A percentile compares a stretch with the other conserved stretches of the same genome.
Conservation (phyloP, 92 coral and sea anemone genomes). For the Siderastrea radians region DNA sequence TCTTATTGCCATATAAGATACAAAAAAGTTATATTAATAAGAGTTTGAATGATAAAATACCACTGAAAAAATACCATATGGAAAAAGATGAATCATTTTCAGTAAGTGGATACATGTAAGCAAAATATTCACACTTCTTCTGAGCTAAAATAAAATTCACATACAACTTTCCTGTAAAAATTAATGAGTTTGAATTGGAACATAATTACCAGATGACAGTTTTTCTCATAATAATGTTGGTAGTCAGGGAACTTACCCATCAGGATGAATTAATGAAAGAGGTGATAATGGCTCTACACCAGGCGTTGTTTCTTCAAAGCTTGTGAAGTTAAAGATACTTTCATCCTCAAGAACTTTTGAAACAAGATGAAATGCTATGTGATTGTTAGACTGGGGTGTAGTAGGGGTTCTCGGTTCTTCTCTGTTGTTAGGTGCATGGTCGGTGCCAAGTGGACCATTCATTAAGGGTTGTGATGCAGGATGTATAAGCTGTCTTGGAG, state of each 20-base stretch:
- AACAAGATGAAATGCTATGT: conserved; percentile 95
- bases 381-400: conserved; percentile 86
- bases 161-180: too few species aligned
- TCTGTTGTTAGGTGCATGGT: conserved; percentile 17
- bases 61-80: too few species aligned
- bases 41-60: too few species aligned
- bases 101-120: too few species aligned
- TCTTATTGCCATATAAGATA: too few species aligned
- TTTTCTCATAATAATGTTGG: not conserved
- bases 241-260: conserved; percentile 32
- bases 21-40: too few species aligned
- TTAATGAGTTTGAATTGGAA: too few species aligned
- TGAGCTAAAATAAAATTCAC: too few species aligned
- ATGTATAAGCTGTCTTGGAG: conserved; percentile 4
- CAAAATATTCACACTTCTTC: too few species aligned
- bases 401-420: conserved; percentile 76
- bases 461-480: conserved; percentile 25
- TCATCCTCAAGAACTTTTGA: conserved; percentile 99
- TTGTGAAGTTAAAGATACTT: conserved; percentile 85
- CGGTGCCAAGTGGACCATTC: conserved; percentile 55
- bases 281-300: conserved; percentile 78
- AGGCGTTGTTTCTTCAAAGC: conserved; percentile 85
- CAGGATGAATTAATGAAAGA: conserved; percentile 57
- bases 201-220: too few species aligned
- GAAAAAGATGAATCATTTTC: too few species aligned